Conservation (phyloP, 2,797 vertebrate genomes). For the Notamacropus eugenii region DNA sequence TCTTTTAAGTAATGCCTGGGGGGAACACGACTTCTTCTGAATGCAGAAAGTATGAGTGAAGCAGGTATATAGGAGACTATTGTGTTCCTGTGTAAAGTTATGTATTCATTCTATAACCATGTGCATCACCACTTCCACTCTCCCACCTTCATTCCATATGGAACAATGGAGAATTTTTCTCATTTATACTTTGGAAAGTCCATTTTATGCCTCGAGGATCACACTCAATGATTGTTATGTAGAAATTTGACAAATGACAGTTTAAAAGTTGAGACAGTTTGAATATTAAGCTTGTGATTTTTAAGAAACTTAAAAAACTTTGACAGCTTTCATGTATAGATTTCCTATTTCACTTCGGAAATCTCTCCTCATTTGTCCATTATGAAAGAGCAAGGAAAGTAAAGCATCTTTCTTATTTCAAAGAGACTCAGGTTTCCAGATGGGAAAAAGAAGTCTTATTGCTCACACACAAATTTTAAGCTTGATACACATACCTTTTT, state of each 20-base stretch:
- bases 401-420: neutral
- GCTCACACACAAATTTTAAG: neutral
- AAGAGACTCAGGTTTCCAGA: neutral
- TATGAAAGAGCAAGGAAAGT: neutral
- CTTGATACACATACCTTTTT: neutral
- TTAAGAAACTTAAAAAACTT: neutral
- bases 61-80: fast-evolving
- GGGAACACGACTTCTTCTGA: fast-evolving
- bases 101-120: neutral
- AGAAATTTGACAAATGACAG: neutral
- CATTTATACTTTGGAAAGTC: neutral
- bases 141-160: neutral
- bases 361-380: neutral
- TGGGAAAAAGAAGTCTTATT: neutral
- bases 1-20: fast-evolving
- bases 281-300: neutral
- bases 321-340: neutral
- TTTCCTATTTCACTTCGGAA: neutral
- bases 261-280: neutral
- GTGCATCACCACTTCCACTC: neutral
- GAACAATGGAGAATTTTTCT: neutral
- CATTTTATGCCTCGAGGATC: neutral
- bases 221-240: neutral
- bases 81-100: fast-evolving
- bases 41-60: fast-evolving